phyloP scores from a whole-genome alignment of 2,113 vertebrate species.

The Edolisoma coerulescens region DNA sequence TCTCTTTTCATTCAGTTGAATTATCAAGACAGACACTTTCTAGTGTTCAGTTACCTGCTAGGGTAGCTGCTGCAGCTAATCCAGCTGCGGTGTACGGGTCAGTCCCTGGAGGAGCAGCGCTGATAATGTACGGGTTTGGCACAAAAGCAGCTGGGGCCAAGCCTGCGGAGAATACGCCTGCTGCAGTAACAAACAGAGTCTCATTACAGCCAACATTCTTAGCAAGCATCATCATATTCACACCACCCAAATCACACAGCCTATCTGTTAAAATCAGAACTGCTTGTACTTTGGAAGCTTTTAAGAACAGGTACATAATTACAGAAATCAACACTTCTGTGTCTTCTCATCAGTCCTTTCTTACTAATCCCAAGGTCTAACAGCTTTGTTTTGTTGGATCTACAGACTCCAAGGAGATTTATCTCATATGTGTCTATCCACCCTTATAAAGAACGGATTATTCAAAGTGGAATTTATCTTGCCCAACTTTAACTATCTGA shows the following conservation, averaged over 20 bases:
- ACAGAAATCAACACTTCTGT: neutral
- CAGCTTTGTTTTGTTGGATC: neutral
- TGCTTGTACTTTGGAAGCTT: neutral
- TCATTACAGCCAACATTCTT: constrained; percentile 48
- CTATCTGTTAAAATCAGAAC: constrained; percentile 8
- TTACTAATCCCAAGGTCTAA: neutral
- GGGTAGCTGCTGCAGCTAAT: constrained; percentile 91
- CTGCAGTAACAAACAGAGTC: constrained; percentile 68
- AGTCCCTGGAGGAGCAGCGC: constrained; percentile 90
- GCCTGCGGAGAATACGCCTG: constrained; percentile 86
- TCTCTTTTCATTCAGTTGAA: neutral
- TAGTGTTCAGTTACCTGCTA: constrained; percentile 81
- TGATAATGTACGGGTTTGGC: constrained; percentile 99
- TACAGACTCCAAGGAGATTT: neutral
- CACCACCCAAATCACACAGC: constrained; percentile 5
- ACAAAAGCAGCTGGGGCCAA: constrained; percentile 95
- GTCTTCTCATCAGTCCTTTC: neutral
- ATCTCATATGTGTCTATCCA: neutral
- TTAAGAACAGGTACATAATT: neutral
- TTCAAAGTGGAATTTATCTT: neutral
- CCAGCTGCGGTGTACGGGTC: constrained; percentile 96
- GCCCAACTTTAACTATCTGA: neutral
- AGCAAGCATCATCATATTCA: neutral
- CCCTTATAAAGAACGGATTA: neutral
- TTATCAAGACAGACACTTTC: neutral